These are phyloP conservation scores for Onychomys torridus DNA, from an alignment of 2,797 vertebrate species.

Conservation along the genomic window DNA sequence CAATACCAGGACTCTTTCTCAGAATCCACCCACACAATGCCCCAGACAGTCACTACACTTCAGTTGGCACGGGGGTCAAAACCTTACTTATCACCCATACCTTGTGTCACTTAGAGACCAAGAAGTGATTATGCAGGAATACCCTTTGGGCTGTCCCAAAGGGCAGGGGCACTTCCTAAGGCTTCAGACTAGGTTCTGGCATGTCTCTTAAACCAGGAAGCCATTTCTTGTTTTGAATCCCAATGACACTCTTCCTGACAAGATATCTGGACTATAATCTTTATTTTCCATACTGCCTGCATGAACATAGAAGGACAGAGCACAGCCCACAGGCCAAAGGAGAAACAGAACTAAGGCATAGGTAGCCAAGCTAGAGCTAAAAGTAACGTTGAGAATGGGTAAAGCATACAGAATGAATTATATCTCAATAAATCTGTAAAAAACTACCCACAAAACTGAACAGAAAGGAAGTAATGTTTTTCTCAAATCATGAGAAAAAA, in stretches of 20 bases:
- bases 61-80: not conserved
- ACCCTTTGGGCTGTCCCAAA: not conserved
- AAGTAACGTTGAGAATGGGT: slow-evolving; percentile 54
- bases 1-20: slow-evolving; percentile 6
- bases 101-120: not conserved
- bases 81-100: not conserved
- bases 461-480: slow-evolving; percentile 4
- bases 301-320: slow-evolving; percentile 48
- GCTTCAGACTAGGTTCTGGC: slow-evolving; percentile 1
- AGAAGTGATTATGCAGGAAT: not conserved
- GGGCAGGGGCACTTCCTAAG: not conserved
- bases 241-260: slow-evolving; percentile 54
- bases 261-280: slow-evolving; percentile 45
- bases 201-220: not conserved
- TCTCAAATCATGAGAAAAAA: slow-evolving; percentile 61
- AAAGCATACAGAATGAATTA: slow-evolving; percentile 26
- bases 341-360: slow-evolving; percentile 50
- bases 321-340: slow-evolving; percentile 3
- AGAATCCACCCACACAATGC: slow-evolving; percentile 40
- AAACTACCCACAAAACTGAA: slow-evolving; percentile 21
- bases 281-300: slow-evolving; percentile 50
- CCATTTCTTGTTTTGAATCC: slow-evolving; percentile 19
- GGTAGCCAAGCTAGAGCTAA: slow-evolving; percentile 23
- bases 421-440: slow-evolving; percentile 57
- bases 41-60: slow-evolving; percentile 17